Percentiles rank a stretch among this genome's conserved stretches.
Evolutionary conservation across 1,140 invertebrate species (phyloP).

Genomic region (Varroa destructor): DNA sequence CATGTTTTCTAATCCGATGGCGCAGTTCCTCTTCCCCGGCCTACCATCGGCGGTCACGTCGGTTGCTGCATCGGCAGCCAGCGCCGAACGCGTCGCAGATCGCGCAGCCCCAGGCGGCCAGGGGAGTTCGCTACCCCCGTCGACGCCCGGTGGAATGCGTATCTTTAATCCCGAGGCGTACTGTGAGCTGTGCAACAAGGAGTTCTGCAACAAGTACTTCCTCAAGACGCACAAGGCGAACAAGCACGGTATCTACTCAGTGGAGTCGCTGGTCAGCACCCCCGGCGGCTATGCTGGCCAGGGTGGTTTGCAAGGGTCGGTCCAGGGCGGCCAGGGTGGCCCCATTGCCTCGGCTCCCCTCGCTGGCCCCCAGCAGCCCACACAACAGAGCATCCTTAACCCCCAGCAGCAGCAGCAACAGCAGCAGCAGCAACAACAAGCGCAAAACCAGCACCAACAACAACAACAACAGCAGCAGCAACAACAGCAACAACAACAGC

Average conservation of each 20-base stretch:
- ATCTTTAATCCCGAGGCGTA: slow-evolving; percentile 92
- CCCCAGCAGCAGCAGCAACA: slow-evolving; percentile 19
- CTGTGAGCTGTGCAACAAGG: slow-evolving; percentile 51
- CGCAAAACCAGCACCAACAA: not conserved
- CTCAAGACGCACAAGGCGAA: slow-evolving; percentile 92
- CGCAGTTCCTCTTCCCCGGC: slow-evolving; percentile 35
- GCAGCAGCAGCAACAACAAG: slow-evolving; percentile 27
- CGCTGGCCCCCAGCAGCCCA: slow-evolving; percentile 32
- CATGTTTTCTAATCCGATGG: slow-evolving; percentile 36
- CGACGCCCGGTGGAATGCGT: slow-evolving; percentile 43
- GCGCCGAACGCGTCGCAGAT: slow-evolving; percentile 34
- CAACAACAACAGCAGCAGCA: not conserved
- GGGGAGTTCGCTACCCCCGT: slow-evolving; percentile 29
- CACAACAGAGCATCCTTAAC: slow-evolving; percentile 29
- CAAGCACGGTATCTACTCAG: slow-evolving; percentile 63
- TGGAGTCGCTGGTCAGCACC: slow-evolving; percentile 34
- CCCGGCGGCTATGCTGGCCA: slow-evolving; percentile 25
- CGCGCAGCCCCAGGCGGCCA: slow-evolving; percentile 14
- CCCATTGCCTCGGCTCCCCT: slow-evolving; percentile 31
- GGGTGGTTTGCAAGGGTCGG: not conserved
- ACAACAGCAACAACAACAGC: slow-evolving; percentile 15
- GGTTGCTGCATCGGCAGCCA: slow-evolving; percentile 29
- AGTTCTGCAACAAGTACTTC: slow-evolving; percentile 94
- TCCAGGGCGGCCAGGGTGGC: slow-evolving; percentile 28
- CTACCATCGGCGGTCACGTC: slow-evolving; percentile 29